Evolutionary conservation across 1,140 invertebrate species (phyloP).

Genomic region (Drosophila littoralis): DNA sequence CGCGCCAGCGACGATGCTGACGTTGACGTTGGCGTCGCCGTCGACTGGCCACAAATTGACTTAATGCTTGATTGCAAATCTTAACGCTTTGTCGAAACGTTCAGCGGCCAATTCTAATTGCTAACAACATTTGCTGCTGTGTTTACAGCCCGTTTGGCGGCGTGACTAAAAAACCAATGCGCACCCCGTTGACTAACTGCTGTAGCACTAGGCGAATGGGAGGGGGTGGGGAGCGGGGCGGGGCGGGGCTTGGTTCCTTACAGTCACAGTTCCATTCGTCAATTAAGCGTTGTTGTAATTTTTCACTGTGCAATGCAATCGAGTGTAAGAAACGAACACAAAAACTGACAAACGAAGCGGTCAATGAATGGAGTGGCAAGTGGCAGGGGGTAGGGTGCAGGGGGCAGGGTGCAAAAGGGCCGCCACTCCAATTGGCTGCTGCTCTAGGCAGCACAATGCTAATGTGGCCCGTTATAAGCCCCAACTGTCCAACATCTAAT

Average conservation of each 20-base stretch:
- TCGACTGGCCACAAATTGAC: conserved; percentile 65
- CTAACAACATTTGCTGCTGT: conserved; percentile 62
- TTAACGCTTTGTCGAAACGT: conserved; percentile 75
- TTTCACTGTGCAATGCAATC: conserved; percentile 33
- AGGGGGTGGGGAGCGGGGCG: neutral
- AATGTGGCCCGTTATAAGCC: conserved; percentile 28
- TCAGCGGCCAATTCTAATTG: conserved; percentile 73
- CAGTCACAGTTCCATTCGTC: conserved; percentile 16
- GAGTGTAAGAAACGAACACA: conserved; percentile 40
- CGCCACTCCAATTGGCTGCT: conserved; percentile 44
- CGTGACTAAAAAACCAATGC: conserved; percentile 49
- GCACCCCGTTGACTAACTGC: conserved; percentile 1
- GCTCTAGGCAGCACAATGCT: conserved; percentile 20
- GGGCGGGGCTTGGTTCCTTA: conserved; percentile 5
- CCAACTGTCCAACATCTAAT: conserved; percentile 47
- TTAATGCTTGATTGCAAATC: conserved; percentile 80
- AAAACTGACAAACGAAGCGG: conserved; percentile 33
- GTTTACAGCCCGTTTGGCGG: conserved; percentile 30
- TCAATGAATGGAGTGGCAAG: conserved; percentile 13
- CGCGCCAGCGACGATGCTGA: conserved; percentile 45
- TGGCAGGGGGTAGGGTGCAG: neutral
- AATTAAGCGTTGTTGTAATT: conserved; percentile 54
- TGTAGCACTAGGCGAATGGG: neutral
- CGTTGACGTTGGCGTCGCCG: conserved; percentile 21
- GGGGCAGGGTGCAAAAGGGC: neutral